A percentile compares a stretch with the other conserved stretches of the same genome.
These are phyloP conservation scores for Tipula confusa DNA, from an alignment of 2,888 invertebrate genomes.

Conservation along the genomic window DNA sequence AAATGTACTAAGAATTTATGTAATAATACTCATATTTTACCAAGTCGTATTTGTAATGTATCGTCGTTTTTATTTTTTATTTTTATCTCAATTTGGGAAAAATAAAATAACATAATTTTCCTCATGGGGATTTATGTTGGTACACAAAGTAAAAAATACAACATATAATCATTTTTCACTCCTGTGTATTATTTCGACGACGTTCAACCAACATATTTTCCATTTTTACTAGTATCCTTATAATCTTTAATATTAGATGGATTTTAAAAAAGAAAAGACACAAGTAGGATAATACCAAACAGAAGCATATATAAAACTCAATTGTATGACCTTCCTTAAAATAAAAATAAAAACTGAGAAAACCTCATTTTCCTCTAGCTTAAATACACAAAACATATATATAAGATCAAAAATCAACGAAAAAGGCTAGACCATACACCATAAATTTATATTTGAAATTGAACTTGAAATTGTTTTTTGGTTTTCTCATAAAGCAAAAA, in stretches of 20 bases:
- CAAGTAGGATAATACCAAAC: neutral
- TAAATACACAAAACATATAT: neutral
- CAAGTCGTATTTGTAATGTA: neutral
- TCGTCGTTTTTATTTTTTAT: neutral
- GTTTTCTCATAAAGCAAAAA: neutral
- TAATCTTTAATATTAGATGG: constrained; percentile 1
- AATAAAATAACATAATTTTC: constrained; percentile 20
- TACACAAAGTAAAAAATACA: neutral
- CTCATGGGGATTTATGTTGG: neutral
- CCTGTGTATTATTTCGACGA: neutral
- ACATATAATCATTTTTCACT: neutral
- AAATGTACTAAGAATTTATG: neutral
- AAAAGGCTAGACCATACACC: neutral
- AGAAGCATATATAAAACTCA: constrained; percentile 12
- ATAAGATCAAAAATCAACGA: neutral
- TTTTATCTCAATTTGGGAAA: neutral
- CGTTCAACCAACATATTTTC: neutral
- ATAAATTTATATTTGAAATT: neutral
- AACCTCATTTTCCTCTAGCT: neutral
- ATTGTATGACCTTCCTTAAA: neutral
- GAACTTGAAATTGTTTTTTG: neutral
- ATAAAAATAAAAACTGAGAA: neutral
- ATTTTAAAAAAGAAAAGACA: neutral
- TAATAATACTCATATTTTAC: neutral
- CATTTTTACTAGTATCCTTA: neutral